These are phyloP conservation scores for Nannoperca obscura DNA, from an alignment of 2,797 vertebrate species.

Conservation along the genomic window DNA sequence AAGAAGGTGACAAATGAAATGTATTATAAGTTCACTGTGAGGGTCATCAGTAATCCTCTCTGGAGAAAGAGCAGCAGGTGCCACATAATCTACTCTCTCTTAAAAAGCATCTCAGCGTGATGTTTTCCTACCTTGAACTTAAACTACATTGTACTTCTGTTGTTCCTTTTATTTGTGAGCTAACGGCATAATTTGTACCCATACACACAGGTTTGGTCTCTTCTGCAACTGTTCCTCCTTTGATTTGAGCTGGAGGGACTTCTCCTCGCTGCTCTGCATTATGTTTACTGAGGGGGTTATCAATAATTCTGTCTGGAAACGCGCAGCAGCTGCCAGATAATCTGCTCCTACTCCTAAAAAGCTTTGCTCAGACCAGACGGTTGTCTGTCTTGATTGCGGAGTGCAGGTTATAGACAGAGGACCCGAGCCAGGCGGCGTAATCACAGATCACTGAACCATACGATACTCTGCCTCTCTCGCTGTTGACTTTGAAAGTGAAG, in stretches of 20 bases:
- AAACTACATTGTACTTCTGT: not conserved
- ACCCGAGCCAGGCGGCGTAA: constrained; percentile 39
- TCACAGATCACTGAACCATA: constrained; percentile 51
- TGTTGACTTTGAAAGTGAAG: constrained; percentile 64
- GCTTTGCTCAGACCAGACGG: constrained; percentile 5
- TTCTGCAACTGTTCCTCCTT: constrained; percentile 3
- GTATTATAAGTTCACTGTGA: constrained; percentile 17
- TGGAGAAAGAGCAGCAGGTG: constrained; percentile 39
- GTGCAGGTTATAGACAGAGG: constrained; percentile 25
- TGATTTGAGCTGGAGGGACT: not conserved
- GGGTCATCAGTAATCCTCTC: constrained; percentile 47
- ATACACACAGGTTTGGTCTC: constrained; percentile 9
- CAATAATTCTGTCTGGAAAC: constrained; percentile 51
- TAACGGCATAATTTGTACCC: not conserved
- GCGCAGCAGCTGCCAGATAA: constrained; percentile 41
- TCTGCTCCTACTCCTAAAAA: constrained; percentile 43
- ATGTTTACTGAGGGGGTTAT: constrained; percentile 52
- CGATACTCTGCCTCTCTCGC: constrained; percentile 34
- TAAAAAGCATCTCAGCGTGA: not conserved
- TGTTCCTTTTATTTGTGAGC: no score
- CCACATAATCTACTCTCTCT: constrained; percentile 40
- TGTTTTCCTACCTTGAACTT: not conserved
- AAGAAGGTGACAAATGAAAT: constrained; percentile 17
- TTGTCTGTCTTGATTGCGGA: constrained; percentile 41
- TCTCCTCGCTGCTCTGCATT: constrained; percentile 9